A percentile compares a stretch with the other conserved stretches of the same genome.
Conservation (phyloP, 2,797 vertebrate genomes). For the Taenioides sp. region DNA sequence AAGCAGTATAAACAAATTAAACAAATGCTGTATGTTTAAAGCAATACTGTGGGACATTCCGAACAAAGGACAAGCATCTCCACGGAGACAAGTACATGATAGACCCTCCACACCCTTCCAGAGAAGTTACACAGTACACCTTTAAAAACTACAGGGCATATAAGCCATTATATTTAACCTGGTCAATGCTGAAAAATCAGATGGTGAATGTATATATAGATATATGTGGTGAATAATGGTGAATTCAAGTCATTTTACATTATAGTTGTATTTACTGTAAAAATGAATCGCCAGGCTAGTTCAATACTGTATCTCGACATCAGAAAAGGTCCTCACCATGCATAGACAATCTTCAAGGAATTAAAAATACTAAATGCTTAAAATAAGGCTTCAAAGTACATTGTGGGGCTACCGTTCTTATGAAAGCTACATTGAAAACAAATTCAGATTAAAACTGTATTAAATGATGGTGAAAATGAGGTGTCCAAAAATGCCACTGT, state of each 20-base stretch:
- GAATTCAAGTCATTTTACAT: neutral
- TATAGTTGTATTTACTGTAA: neutral
- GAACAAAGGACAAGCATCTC: neutral
- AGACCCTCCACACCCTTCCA: neutral
- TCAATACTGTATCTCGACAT: neutral
- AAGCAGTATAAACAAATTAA: neutral
- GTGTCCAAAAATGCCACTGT: conserved; percentile 54
- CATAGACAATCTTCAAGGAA: conserved; percentile 59
- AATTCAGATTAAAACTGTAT: conserved; percentile 34
- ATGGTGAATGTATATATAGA: too few relatives aligned
- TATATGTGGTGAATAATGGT: neutral
- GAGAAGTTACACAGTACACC: neutral
- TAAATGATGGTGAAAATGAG: conserved; percentile 24
- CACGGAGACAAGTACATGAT: neutral
- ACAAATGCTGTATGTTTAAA: neutral
- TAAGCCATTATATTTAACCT: neutral
- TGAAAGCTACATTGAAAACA: conserved; percentile 59
- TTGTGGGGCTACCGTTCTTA: conserved; percentile 59
- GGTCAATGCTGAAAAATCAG: neutral
- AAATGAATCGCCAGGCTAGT: neutral
- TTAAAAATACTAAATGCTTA: conserved; percentile 47
- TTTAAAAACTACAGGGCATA: neutral
- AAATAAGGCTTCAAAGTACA: conserved; percentile 73
- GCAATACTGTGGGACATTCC: neutral
- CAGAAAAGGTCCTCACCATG: conserved; percentile 32